These are phyloP conservation scores for Spodoptera litura DNA, from an alignment of 1,140 invertebrate genomes.

Conservation along the genomic window DNA sequence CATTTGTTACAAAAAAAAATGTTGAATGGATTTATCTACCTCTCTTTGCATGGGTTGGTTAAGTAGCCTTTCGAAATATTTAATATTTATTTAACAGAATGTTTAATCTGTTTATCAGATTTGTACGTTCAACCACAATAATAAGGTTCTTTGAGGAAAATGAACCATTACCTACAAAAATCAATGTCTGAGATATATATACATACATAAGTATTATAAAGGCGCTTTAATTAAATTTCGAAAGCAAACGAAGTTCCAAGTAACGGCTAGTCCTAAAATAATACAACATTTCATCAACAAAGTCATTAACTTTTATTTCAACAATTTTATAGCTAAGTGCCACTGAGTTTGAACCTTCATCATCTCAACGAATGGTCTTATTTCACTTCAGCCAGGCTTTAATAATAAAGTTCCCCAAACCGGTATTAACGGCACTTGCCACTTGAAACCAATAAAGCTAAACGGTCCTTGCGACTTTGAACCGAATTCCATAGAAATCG, in stretches of 20 bases:
- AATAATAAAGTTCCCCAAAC: conserved; percentile 30
- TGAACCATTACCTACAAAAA: too few species aligned
- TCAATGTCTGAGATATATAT: too few species aligned
- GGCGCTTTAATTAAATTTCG: too few species aligned
- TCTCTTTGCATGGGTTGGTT: not conserved
- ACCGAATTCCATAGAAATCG: conserved; percentile 25
- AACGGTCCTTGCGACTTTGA: conserved; percentile 22
- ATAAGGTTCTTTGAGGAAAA: too few species aligned
- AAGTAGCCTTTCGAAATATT: too few species aligned
- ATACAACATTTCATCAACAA: conserved; percentile 24
- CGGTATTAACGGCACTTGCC: conserved; percentile 42
- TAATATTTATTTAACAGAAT: too few species aligned
- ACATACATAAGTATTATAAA: too few species aligned
- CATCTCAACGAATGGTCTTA: conserved; percentile 22
- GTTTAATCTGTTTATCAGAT: too few species aligned
- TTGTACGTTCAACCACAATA: not conserved
- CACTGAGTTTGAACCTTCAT: conserved; percentile 13
- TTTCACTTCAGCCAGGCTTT: conserved; percentile 14
- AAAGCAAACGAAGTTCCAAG: too few species aligned
- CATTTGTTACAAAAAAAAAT: conserved; percentile 18
- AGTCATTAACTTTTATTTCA: conserved; percentile 32
- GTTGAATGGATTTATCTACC: not conserved
- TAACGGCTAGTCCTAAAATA: not conserved
- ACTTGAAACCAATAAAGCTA: conserved; percentile 41
- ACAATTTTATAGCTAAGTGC: conserved; percentile 34